Evolutionary conservation across 2,113 vertebrate species (phyloP).

Genomic region (Anoura caudifer): DNA sequence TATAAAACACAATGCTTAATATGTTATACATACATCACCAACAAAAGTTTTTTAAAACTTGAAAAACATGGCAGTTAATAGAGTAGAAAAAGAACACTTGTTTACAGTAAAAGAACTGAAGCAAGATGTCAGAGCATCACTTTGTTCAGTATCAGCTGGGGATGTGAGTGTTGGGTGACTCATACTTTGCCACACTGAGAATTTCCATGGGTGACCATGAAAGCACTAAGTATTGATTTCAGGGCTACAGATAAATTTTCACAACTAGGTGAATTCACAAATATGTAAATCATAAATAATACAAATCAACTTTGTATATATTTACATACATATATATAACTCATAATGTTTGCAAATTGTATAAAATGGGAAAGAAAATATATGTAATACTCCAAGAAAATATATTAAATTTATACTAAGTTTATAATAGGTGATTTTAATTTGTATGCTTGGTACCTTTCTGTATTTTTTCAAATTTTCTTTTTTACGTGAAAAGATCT

Average conservation of each 20-base stretch:
- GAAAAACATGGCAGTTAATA: background rate
- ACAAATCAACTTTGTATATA: background rate
- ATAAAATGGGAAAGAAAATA: background rate
- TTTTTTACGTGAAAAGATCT: background rate
- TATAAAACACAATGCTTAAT: background rate
- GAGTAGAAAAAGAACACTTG: background rate
- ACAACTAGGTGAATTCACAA: background rate
- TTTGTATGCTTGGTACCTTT: background rate
- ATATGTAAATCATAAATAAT: background rate
- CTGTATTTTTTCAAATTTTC: background rate
- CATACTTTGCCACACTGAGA: background rate
- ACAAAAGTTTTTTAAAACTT: background rate
- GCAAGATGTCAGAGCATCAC: background rate
- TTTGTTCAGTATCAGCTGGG: background rate
- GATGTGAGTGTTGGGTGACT: background rate
- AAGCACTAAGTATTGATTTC: background rate
- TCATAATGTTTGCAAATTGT: background rate
- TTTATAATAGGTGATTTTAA: background rate
- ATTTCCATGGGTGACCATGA: background rate
- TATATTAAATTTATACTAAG: background rate
- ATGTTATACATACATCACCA: background rate
- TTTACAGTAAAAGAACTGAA: background rate
- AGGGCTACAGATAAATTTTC: background rate
- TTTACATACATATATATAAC: background rate
- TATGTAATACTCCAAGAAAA: background rate